These are phyloP conservation scores for Myrmecobius fasciatus DNA, from an alignment of 2,113 vertebrate genomes.

Conservation along the genomic window DNA sequence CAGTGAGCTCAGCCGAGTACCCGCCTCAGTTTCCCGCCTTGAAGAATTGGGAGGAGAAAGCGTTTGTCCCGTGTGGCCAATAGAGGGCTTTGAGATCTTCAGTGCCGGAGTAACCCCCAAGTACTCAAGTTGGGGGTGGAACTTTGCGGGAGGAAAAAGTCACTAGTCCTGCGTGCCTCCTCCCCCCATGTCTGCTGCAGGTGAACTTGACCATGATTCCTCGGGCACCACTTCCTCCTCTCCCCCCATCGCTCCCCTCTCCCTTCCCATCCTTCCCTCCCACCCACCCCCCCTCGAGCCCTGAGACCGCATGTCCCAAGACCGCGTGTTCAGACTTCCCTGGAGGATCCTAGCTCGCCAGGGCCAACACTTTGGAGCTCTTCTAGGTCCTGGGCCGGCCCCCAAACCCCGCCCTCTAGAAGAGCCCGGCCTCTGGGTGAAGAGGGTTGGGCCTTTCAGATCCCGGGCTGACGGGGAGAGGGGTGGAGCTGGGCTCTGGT, in stretches of 20 bases:
- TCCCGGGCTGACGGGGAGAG: background rate
- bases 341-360: background rate
- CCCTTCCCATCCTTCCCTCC: background rate
- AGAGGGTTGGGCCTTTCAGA: background rate
- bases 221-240: background rate
- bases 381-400: background rate
- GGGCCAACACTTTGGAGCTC: background rate
- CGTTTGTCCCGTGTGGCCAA: background rate
- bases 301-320: background rate
- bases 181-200: background rate
- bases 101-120: background rate
- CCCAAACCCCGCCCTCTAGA: background rate
- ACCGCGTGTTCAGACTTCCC: background rate
- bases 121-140: background rate
- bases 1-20: background rate
- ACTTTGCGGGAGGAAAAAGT: background rate
- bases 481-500: background rate
- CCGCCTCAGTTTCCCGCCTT: conserved; percentile 56
- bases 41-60: background rate
- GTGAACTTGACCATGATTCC: background rate
- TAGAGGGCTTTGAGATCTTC: fast-evolving
- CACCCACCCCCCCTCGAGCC: background rate
- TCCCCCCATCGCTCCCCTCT: background rate
- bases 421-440: background rate
- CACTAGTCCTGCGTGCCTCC: too few species aligned